phyloP scores from a whole-genome alignment of 2,797 vertebrate genomes.

The Acomys russatus region DNA sequence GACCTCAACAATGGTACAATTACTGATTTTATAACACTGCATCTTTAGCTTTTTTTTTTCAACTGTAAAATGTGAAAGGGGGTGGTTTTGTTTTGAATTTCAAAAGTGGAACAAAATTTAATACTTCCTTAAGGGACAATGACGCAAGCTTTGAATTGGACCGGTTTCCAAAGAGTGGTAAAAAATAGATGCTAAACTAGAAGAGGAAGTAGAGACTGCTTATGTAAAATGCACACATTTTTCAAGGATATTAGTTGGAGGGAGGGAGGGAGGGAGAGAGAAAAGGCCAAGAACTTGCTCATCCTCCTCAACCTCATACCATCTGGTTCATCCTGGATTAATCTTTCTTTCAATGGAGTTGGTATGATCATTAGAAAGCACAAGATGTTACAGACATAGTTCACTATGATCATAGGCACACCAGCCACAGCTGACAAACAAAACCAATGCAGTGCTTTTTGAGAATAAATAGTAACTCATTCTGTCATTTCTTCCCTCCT shows the following conservation, averaged over 20 bases:
- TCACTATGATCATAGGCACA: not conserved
- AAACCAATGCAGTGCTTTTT: slow-evolving; percentile 37
- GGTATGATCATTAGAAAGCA: not conserved
- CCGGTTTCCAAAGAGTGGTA: not conserved
- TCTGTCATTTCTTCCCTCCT: not conserved
- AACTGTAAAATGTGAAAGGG: not conserved
- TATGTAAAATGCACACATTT: not conserved
- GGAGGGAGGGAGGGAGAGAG: not conserved
- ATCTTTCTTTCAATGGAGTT: not conserved
- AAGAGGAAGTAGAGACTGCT: not conserved
- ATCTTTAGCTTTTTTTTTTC: not conserved
- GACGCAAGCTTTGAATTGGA: not conserved
- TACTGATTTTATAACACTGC: not conserved
- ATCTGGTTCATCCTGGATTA: no score
- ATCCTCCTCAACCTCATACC: not conserved
- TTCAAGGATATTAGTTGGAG: not conserved
- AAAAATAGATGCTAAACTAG: not conserved
- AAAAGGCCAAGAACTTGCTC: not conserved
- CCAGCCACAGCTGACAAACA: not conserved
- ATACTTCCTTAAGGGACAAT: not conserved
- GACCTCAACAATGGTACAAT: not conserved
- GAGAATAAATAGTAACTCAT: slow-evolving; percentile 30
- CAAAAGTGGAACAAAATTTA: slow-evolving; percentile 21
- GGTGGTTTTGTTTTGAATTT: slow-evolving; percentile 40
- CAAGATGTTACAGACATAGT: not conserved